Conservation (phyloP, 2,888 invertebrate genomes). For the Thera obeliscata region DNA sequence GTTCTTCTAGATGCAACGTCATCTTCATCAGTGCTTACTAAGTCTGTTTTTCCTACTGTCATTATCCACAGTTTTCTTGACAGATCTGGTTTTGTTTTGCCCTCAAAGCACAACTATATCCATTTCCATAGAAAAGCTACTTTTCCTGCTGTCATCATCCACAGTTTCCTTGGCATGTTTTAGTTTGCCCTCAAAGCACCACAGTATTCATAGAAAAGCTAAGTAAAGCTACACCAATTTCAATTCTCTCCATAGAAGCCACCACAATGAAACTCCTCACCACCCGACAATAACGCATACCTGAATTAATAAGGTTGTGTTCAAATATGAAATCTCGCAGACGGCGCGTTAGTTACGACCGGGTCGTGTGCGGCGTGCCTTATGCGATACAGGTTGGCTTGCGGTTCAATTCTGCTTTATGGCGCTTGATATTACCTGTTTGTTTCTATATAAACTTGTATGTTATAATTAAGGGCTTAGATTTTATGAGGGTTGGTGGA, state of each 20-base stretch:
- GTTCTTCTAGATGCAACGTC: too few species aligned
- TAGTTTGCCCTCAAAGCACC: too few species aligned
- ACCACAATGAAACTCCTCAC: slow-evolving; percentile 16
- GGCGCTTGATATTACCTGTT: slow-evolving; percentile 28
- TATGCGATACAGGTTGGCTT: slow-evolving; percentile 28
- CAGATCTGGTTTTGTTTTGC: too few species aligned
- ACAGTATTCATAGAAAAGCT: neutral
- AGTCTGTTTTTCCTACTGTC: too few species aligned
- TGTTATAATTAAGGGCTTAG: too few species aligned
- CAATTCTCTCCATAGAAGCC: neutral
- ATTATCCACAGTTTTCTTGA: too few species aligned
- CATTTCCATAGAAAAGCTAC: too few species aligned
- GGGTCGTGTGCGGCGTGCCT: slow-evolving; percentile 49
- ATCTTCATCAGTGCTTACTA: too few species aligned
- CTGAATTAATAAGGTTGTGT: slow-evolving; percentile 56
- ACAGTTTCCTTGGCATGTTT: too few species aligned
- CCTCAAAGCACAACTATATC: too few species aligned
- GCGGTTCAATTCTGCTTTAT: slow-evolving; percentile 31
- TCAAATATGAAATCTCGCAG: slow-evolving; percentile 52
- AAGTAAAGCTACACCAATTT: neutral
- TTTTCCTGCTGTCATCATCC: too few species aligned
- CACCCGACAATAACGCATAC: slow-evolving; percentile 41
- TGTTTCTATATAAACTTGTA: slow-evolving; percentile 5
- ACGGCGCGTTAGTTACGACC: slow-evolving; percentile 56
- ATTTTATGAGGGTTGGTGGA: too few species aligned